Conservation (phyloP, 1,140 invertebrate genomes). For the Drosophila littoralis region DNA sequence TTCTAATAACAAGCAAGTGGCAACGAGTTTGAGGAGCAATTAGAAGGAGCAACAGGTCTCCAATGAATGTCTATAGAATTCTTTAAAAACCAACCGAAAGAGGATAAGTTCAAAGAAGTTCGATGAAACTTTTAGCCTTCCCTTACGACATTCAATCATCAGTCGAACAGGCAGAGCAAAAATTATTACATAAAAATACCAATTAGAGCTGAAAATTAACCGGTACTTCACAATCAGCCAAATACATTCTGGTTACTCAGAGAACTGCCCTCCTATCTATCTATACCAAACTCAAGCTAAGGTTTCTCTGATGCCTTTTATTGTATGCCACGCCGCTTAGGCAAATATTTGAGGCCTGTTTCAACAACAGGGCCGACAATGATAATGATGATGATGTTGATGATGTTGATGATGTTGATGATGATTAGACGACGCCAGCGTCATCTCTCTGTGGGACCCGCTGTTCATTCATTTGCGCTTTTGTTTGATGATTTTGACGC, state of each 20-base stretch:
- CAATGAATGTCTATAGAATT: too few species aligned
- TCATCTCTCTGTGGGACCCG: conserved; percentile 5
- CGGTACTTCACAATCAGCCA: too few species aligned
- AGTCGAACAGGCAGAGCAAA: too few species aligned
- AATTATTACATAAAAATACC: too few species aligned
- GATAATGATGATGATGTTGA: conserved; percentile 13
- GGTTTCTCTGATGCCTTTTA: conserved; percentile 34
- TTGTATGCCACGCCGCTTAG: conserved; percentile 39
- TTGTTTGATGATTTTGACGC: conserved; percentile 69
- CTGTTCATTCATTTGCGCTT: conserved; percentile 68
- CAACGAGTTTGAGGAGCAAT: too few species aligned
- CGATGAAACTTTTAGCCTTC: too few species aligned
- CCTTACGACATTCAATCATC: too few species aligned
- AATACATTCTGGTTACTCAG: background rate
- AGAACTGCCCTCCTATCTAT: conserved; percentile 10
- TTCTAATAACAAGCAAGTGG: too few species aligned
- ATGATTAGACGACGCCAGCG: conserved; percentile 18
- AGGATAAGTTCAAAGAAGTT: too few species aligned
- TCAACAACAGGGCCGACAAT: conserved; percentile 17
- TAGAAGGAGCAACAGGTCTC: too few species aligned
- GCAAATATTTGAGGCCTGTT: conserved; percentile 61
- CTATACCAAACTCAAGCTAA: conserved; percentile 5
- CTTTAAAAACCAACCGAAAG: too few species aligned
- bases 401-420: conserved; percentile 11
- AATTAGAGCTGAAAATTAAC: background rate